Conservation (phyloP, 2,113 vertebrate species). For the Cervus canadensis region DNA sequence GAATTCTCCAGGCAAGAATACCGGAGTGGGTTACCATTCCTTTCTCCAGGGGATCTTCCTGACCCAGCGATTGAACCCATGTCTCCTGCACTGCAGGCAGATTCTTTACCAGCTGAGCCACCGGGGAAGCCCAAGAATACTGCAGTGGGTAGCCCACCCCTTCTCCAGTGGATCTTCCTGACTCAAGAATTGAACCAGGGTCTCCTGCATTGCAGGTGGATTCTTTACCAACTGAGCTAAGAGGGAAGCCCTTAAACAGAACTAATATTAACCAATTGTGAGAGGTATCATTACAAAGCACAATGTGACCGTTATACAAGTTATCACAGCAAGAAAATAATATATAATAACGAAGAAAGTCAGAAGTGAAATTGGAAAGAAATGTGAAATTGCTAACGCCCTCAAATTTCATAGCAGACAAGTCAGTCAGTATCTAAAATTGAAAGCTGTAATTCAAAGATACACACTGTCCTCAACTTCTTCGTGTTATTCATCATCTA, state of each 20-base stretch:
- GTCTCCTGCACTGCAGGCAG: neutral
- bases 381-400: neutral
- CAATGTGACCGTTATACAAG: neutral
- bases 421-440: neutral
- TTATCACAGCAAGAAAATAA: neutral
- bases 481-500: neutral
- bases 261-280: neutral
- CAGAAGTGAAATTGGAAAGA: neutral
- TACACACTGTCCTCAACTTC: neutral
- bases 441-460: neutral
- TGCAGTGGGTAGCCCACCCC: neutral
- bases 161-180: neutral
- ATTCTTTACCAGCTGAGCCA: neutral
- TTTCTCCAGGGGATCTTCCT: neutral
- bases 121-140: neutral
- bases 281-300: neutral
- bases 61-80: accelerated
- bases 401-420: neutral
- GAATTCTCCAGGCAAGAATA: neutral
- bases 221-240: neutral
- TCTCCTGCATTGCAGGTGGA: neutral
- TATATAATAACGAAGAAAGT: neutral
- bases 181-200: neutral
- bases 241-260: neutral
- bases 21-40: neutral